Base-by-base conservation (phyloP, 2,113 vertebrate genomes). In the Eulemur rufifrons region DNA sequence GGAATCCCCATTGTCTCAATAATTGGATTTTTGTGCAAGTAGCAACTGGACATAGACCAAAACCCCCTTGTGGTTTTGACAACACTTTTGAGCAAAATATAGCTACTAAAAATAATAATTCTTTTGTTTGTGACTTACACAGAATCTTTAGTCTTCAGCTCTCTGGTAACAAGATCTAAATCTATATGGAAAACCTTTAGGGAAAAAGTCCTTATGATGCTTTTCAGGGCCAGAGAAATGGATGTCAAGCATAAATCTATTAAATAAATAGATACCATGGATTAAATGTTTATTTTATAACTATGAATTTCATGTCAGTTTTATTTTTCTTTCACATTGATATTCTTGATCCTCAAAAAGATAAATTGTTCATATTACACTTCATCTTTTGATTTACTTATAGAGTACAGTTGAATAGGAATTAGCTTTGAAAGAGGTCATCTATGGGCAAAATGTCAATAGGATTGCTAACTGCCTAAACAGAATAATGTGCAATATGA, bases 361-460 rank as follows among this genome's bases (percentile, higher is more conserved):
- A 96, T 86, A 61, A 86, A 84, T 42, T 87, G 13, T 69, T 84
- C 59, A 84, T n/a, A 93, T 42, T 84, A 47, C 7, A 27, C 80
- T 74, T 94, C 63, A 96, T 76, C 66, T 32, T 88, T 3, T 88
- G 34, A 97, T 93, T 47, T 91, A 69, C 25, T 92, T 37, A 74
- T 5, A 91, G 81, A 93, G 6, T 69, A 34, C 13, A 84, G 77
- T 0, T 39, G 63, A 78, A 54, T 54, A 92, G 17, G 29, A 97
- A 97, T 92, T 93, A 95, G 56, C 54, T 56, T 74, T 90, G 27
- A 95, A 95, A 96, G 81, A 87, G 15, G 73, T 52, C 83, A 84
- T 95, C 68, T 7, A 6, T 74, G 42, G 50, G 11, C 52, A 93
- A 88, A 94, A 90, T 64, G 39, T 96, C 91, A 96, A 63, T 20